Evolutionary conservation across 2,888 invertebrate species (phyloP).

Genomic region (Noctua janthina): DNA sequence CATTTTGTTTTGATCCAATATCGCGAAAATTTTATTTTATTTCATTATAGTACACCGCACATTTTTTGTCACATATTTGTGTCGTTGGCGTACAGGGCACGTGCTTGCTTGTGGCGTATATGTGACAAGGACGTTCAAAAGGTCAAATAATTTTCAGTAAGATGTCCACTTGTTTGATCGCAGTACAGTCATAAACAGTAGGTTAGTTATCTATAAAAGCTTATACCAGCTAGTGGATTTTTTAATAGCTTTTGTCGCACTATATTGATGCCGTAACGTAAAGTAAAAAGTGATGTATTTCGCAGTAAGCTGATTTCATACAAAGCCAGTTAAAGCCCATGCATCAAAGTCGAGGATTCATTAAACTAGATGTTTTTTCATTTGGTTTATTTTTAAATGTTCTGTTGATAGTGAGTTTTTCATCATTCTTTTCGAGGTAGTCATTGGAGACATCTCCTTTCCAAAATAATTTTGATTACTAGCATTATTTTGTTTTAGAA

Average conservation of each 20-base stretch:
- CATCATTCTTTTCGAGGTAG: no score
- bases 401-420: background rate
- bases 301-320: conserved; percentile 43
- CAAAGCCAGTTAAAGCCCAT: conserved; percentile 16
- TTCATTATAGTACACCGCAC: no score
- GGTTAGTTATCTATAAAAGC: background rate
- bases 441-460: background rate
- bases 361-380: background rate
- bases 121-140: no score
- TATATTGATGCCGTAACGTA: background rate
- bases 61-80: no score
- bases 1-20: no score
- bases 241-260: background rate
- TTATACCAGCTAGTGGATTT: background rate
- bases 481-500: background rate
- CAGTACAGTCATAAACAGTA: no score
- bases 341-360: conserved; percentile 1
- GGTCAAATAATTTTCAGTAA: background rate
- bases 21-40: no score
- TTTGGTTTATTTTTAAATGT: background rate
- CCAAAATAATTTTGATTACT: background rate
- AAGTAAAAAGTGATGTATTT: conserved; percentile 50
- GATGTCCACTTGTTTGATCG: background rate
- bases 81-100: no score
- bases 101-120: no score